Percentiles rank a stretch among this genome's conserved stretches.
Evolutionary conservation across 1,140 invertebrate genomes (phyloP).

Genomic region (Muscidifurax raptorellus): DNA sequence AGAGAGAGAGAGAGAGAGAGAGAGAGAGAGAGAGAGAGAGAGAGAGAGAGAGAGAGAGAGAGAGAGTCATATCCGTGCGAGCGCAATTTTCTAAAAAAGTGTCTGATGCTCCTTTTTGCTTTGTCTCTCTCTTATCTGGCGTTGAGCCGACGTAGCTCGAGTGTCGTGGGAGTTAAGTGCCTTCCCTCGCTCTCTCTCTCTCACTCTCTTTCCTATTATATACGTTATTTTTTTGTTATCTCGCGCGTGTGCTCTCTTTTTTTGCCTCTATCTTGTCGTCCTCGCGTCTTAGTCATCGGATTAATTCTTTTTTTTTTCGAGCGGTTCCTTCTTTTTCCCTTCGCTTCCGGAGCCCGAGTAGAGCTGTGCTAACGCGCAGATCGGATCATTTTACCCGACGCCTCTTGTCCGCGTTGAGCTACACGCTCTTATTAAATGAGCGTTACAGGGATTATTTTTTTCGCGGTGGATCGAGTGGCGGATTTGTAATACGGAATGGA

Average conservation of each 20-base stretch:
- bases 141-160: constrained; percentile 13
- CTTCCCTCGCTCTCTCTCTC: constrained; percentile 3
- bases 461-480: too few relatives aligned
- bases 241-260: background rate
- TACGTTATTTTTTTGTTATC: constrained; percentile 6
- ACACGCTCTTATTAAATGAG: background rate
- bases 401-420: background rate
- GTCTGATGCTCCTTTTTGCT: background rate
- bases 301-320: constrained; percentile 30
- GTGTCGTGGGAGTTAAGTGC: constrained; percentile 41
- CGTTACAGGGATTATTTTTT: background rate
- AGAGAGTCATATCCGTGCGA: background rate
- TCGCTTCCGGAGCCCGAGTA: background rate
- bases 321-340: background rate
- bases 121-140: constrained; percentile 16
- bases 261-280: background rate
- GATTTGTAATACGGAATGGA: too few relatives aligned
- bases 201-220: background rate
- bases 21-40: background rate
- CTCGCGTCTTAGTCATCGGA: background rate
- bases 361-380: background rate
- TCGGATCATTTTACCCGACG: background rate
- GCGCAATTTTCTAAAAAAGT: constrained; percentile 34
- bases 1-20: too few relatives aligned
- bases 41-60: too few relatives aligned